Base-by-base conservation (phyloP, 2,797 vertebrate genomes). In the Neosilurus hyrtlii region DNA sequence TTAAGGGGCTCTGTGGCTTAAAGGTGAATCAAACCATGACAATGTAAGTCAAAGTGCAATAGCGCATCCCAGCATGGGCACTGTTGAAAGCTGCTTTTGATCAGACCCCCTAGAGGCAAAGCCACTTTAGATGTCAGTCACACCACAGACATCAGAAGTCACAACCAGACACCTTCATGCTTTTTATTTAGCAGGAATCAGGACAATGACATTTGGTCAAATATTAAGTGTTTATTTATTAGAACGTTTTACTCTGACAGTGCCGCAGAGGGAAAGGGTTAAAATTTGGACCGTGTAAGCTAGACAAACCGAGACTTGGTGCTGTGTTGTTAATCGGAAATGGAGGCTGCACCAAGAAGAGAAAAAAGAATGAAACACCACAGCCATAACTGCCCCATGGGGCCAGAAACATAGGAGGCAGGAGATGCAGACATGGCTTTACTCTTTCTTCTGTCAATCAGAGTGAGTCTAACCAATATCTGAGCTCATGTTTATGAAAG, bases 61-160 rank as follows among this genome's bases (percentile, higher is more conserved):
- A 76, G 78, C 9, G 8, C n/a, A 37, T 77, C 43, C 3, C 79
- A 77, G 56, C 72, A 81, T 35, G 49, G 52, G 43, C 56, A 43
- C 65, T 20, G 62, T 75, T 67, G 63, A 84, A 84, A 84, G 79
- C 37, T 54, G 54, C 71, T 62, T 84, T 84, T 81, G 73, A 68
- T 77, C 43, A 51, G 63, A 62, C 66, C 72, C 57, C 72, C 72
- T 61, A 54, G 79, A 77, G 65, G 72, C 65, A 52, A 81, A 61
- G 65, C 81, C 73, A 82, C 81, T 82, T 77, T 68, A 76, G 73
- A 76, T 81, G 73, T 80, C 72, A 71, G 83, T 24, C 79, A 84
- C 72, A 63, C 49, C 16, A 26, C 79, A 71, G 65, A 81, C 72
- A 76, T 84, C 79, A 65, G 66, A n/a, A 71, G 52, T 20, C 65